Evolutionary conservation across 37 sponge, comb jelly and placozoan genomes (phyloP), one percentile per base, ranked within the genome.

Genomic region (Haliclona indistincta): DNA sequence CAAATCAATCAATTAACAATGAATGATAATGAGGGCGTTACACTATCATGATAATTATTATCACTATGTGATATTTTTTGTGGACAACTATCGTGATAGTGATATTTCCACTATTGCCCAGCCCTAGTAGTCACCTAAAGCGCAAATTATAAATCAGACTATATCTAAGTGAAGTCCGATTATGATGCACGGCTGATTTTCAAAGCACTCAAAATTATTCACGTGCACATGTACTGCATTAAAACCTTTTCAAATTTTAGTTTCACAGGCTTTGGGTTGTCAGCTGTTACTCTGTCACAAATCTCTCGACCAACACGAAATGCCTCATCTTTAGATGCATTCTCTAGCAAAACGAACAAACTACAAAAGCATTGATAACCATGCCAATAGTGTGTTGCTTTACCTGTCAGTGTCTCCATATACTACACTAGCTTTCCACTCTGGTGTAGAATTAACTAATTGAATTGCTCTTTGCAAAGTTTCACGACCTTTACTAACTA

Each of bases 401-500:
- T 10, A 82, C 87, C 87, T 93, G 70, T 97, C 98, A 23, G 98
- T 97, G 75, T 94, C 98, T 26, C 98, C 98, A 83, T 97, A 97
- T 15, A 97, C 89, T 3, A 97, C 98, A 38, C 78, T 73, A 1
- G 70, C 98, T 43, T 70, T 54, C 98, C 95, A 97, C 67, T 89
- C 65, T 29, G 87, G 71, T 29, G 91, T 89, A 30, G 73, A 43
- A 38, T 88, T 67, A 29, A 97, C 92, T 41, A 97, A 41, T n/a
- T 88, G 65, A n/a, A 97, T 97, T 35, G 98, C 93, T 45, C 80
- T 63, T 40, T 94, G 88, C 45, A 97, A 68, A 0, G 98, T 97
- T 65, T 97, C 95, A 34, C 98, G 60, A 3, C 83, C 98, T 45
- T 97, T 97, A 30, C 80, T 55, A 0, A 97, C 95, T 65, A 97